Conservation (phyloP, 2,888 invertebrate genomes). For the Bembecia ichneumoniformis region DNA sequence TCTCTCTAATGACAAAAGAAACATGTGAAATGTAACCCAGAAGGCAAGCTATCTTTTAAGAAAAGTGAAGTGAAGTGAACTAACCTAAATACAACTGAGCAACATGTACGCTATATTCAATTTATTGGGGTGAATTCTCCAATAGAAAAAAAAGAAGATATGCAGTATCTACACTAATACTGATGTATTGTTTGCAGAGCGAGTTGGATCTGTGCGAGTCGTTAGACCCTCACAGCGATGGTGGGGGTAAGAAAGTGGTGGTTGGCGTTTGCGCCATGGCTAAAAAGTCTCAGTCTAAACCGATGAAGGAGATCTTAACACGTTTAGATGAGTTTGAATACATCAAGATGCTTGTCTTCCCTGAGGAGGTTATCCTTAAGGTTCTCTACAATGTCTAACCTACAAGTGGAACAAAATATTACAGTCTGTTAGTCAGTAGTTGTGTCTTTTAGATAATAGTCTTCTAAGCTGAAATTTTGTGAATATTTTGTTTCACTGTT, state of each 20-base stretch:
- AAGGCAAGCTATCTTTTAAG: no score
- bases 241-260: constrained; percentile 89
- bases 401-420: constrained; percentile 58
- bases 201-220: constrained; percentile 84
- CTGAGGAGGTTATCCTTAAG: constrained; percentile 95
- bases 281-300: constrained; percentile 98
- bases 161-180: not conserved
- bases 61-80: no score
- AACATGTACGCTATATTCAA: not conserved
- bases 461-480: not conserved
- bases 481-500: constrained; percentile 6
- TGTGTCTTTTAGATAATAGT: not conserved
- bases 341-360: constrained; percentile 94
- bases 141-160: no score
- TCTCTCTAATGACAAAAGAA: no score
- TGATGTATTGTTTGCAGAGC: constrained; percentile 59
- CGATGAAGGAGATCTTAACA: constrained; percentile 98
- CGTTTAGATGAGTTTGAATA: constrained; percentile 97
- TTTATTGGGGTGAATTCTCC: no score
- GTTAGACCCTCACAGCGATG: constrained; percentile 73
- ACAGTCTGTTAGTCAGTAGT: not conserved
- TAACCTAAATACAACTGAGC: no score
- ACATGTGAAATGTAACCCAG: no score
- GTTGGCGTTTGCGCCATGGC: constrained; percentile 99
- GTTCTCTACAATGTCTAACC: constrained; percentile 74